phyloP scores from a whole-genome alignment of 2,888 invertebrate genomes.

The Magallana nippona region DNA sequence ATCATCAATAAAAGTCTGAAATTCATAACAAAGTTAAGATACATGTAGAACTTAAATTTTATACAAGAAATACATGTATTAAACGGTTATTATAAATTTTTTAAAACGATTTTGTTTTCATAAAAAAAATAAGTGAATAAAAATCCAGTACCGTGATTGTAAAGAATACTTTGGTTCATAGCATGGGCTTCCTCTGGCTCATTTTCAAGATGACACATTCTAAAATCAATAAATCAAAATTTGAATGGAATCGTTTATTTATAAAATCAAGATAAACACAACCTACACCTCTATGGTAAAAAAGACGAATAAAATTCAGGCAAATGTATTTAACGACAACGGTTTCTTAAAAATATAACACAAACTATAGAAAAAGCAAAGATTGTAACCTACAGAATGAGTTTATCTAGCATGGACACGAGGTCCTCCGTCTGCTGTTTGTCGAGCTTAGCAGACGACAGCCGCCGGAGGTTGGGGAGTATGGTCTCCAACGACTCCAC shows the following conservation, averaged over 20 bases:
- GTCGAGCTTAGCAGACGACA: conserved; percentile 69
- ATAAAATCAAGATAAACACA: not conserved
- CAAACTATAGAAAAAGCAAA: not conserved
- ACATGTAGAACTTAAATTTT: too few species aligned
- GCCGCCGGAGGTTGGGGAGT: conserved; percentile 66
- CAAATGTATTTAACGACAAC: too few species aligned
- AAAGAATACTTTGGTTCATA: conserved; percentile 75
- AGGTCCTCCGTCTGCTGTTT: conserved; percentile 65
- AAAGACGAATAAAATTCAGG: too few species aligned
- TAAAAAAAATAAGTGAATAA: not conserved
- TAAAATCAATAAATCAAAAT: conserved; percentile 43
- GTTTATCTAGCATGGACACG: conserved; percentile 63
- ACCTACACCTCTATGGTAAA: too few species aligned
- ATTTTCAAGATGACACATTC: conserved; percentile 70
- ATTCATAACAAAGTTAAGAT: too few species aligned
- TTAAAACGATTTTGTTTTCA: too few species aligned
- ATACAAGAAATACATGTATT: too few species aligned
- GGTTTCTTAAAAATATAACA: too few species aligned
- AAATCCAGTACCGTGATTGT: conserved; percentile 66
- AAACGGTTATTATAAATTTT: not conserved
- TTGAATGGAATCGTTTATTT: not conserved
- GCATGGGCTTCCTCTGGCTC: conserved; percentile 69
- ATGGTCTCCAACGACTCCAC: conserved; percentile 62
- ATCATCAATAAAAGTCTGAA: too few species aligned
- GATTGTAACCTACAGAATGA: conserved; percentile 56